Evolutionary conservation across 2,797 vertebrate genomes (phyloP).

Genomic region (Picus viridis): DNA sequence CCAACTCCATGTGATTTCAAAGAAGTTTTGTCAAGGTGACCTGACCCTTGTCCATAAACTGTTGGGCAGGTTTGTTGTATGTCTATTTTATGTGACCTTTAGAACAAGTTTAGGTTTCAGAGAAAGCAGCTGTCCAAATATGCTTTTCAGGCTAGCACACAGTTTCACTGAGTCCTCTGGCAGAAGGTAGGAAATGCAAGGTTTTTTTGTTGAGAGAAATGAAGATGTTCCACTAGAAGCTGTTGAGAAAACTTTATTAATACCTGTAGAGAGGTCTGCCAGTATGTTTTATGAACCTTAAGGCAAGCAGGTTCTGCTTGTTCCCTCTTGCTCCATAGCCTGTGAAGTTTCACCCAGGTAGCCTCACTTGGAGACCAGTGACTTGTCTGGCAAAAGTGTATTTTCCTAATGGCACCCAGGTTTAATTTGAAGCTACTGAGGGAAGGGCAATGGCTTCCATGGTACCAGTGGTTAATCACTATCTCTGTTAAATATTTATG

Average conservation of each 20-base stretch:
- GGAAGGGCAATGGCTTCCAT: neutral
- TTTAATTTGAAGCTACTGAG: neutral
- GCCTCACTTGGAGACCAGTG: neutral
- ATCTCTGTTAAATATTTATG: conserved; percentile 8
- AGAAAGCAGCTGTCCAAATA: neutral
- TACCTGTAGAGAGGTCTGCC: neutral
- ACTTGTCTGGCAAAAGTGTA: neutral
- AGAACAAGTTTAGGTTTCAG: fast-evolving
- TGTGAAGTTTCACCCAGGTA: neutral
- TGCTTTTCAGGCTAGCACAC: fast-evolving
- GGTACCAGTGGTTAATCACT: neutral
- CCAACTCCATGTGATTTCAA: neutral
- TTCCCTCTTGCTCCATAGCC: neutral
- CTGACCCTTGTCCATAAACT: neutral
- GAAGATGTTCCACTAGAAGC: neutral
- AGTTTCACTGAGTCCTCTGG: neutral
- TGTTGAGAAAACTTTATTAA: neutral
- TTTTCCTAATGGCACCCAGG: neutral
- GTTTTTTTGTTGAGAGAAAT: neutral
- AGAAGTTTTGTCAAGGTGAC: neutral
- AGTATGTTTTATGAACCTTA: neutral
- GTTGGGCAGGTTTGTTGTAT: neutral
- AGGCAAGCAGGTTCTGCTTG: neutral
- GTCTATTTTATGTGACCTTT: neutral
- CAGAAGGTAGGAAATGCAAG: neutral